Conservation (phyloP, 1,140 invertebrate genomes). For the Schlechtendalia chinensis region DNA sequence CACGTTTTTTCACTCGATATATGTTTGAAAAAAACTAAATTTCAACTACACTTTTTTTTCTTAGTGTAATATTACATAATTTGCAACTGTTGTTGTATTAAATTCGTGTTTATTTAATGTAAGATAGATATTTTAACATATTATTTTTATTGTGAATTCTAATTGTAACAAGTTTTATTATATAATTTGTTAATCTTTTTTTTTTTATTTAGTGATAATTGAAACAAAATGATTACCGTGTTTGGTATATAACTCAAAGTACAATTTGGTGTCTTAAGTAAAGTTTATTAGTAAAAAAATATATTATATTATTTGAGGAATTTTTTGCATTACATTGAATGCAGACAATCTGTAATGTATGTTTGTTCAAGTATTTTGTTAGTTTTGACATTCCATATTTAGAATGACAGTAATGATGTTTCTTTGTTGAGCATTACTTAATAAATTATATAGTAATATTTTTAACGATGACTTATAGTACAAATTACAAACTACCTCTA, state of each 20-base stretch:
- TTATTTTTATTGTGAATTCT: conserved; percentile 20
- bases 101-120: conserved; percentile 12
- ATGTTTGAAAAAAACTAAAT: not conserved
- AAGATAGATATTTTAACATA: conserved; percentile 15
- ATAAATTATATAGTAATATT: conserved; percentile 46
- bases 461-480: conserved; percentile 44
- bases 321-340: conserved; percentile 46
- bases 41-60: conserved; percentile 25
- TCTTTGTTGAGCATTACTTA: conserved; percentile 42
- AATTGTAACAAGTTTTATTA: conserved; percentile 46
- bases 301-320: conserved; percentile 41
- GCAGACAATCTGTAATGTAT: conserved; percentile 46
- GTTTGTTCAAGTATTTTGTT: conserved; percentile 45
- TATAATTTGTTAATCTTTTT: conserved; percentile 24
- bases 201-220: conserved; percentile 41
- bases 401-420: conserved; percentile 15
- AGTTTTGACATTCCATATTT: conserved; percentile 42
- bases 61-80: not conserved
- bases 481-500: conserved; percentile 48
- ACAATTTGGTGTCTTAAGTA: conserved; percentile 50
- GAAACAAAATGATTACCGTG: conserved; percentile 45
- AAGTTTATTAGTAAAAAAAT: conserved; percentile 41
- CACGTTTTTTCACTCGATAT: not conserved
- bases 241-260: conserved; percentile 48
- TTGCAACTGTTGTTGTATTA: not conserved